Base-by-base conservation (phyloP, 2,113 vertebrate genomes). In the Ptilonorhynchus violaceus region DNA sequence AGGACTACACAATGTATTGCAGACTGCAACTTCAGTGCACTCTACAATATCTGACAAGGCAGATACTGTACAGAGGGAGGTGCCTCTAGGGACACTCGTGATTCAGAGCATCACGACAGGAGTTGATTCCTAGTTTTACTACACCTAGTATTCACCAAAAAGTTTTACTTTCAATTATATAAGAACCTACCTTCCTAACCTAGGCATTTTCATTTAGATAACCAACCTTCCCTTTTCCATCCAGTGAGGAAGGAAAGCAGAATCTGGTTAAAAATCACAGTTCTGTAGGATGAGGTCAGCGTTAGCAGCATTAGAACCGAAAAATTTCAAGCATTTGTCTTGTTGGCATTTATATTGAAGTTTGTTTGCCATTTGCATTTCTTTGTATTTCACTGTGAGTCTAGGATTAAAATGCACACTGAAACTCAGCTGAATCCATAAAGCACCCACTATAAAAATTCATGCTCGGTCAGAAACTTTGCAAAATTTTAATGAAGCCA, bases 371-470 rank as follows among this genome's bases (percentile, higher is more conserved):
- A 96, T 96, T 96, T 94, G 86, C 88, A 95, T 96, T 94, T 87
- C 92, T 96, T 96, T 92, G 80, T 96, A 96, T 97, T 96, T 96
- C 90, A 92, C 88, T 84, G 52, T 78, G 92, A 86, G 68, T 58
- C 88, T 72, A 60, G 69, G 91, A 95, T 96, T 94, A 94, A 95
- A 97, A 96, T 78, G 73, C 69, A 87, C 25, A 9, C 56, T 77
- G 83, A 92, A 96, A 84, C 56, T 81, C 77, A 88, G 80, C 59
- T 92, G 93, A 93, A 97, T 95, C 83, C 80, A 96, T 96, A 94
- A 97, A 95, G 56, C 69, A 96, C 86, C 79, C 87, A 80, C 95
- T 84, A 95, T 96, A 94, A 93, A 95, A 96, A 96, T 94, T 95
- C 93, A 94, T 80, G 60, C 84, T 91, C 85, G 84, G 82, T 92